These are phyloP conservation scores for Drosophila nigrodunni DNA, from an alignment of 1,140 invertebrate genomes.

Conservation along the genomic window DNA sequence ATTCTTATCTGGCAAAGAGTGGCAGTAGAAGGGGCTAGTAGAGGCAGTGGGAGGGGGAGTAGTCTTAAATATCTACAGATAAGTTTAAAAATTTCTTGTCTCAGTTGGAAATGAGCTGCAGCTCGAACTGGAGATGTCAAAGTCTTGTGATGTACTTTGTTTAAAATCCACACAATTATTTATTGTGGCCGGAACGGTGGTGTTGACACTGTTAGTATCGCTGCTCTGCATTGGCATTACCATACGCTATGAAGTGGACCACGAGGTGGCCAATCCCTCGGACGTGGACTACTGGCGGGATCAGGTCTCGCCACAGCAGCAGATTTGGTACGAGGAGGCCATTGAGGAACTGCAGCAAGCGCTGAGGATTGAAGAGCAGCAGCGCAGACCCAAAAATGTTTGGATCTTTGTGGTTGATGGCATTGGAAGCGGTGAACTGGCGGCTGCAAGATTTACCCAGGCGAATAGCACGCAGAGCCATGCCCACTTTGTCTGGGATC, in stretches of 20 bases:
- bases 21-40: no score
- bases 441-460: conserved; percentile 35
- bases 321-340: conserved; percentile 68
- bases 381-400: conserved; percentile 29
- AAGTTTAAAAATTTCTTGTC: background rate
- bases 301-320: conserved; percentile 47
- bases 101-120: background rate
- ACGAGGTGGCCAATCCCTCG: conserved; percentile 65
- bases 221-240: conserved; percentile 67
- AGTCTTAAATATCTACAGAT: no score
- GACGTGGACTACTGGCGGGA: conserved; percentile 76
- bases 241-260: conserved; percentile 73
- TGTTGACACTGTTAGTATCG: conserved; percentile 59
- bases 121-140: background rate
- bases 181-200: conserved; percentile 59
- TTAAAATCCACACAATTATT: conserved; percentile 70
- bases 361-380: conserved; percentile 12
- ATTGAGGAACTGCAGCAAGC: conserved; percentile 64
- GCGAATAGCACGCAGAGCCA: background rate
- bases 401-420: conserved; percentile 59
- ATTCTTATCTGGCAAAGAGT: conserved; percentile 18
- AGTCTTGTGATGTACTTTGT: conserved; percentile 38
- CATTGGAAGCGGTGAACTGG: conserved; percentile 44
- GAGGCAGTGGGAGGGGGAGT: no score
- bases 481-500: conserved; percentile 57